Evolutionary conservation across 2,113 vertebrate species (phyloP).

Genomic region (Pimephales promelas): DNA sequence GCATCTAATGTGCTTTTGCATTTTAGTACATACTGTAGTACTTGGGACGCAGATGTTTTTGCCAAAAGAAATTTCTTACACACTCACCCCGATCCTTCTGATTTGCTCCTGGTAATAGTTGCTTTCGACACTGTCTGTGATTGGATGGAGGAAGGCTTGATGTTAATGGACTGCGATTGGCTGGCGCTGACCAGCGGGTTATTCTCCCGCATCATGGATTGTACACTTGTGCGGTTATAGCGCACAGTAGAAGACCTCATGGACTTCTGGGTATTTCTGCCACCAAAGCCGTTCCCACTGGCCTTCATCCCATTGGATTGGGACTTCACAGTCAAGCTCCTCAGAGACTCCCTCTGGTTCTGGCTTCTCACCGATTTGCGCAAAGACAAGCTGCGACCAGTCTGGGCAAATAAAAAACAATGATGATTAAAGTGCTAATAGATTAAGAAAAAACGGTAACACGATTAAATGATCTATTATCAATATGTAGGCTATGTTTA

Average conservation of each 20-base stretch:
- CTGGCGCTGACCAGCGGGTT: constrained; percentile 39
- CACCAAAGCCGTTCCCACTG: too few relatives aligned
- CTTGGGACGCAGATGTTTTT: not conserved
- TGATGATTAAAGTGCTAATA: not conserved
- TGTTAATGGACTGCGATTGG: constrained; percentile 49
- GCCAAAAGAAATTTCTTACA: not conserved
- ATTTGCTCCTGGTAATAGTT: not conserved
- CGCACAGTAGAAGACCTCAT: constrained; percentile 56
- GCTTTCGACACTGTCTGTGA: not conserved
- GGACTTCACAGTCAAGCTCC: constrained; percentile 66
- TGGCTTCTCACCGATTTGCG: not conserved
- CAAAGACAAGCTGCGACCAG: not conserved
- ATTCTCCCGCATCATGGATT: constrained; percentile 49
- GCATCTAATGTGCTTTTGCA: not conserved
- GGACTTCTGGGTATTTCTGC: constrained; percentile 56
- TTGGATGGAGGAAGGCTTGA: not conserved
- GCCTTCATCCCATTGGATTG: constrained; percentile 74
- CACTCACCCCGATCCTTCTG: constrained; percentile 62
- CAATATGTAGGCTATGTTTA: not conserved
- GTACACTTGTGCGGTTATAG: constrained; percentile 68
- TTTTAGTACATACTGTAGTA: not conserved
- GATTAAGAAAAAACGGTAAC: not conserved
- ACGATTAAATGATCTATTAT: not conserved
- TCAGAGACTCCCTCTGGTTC: constrained; percentile 74
- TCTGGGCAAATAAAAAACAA: not conserved